Evolutionary conservation across 2,113 vertebrate species (phyloP).

Genomic region (Podarcis cretensis): DNA sequence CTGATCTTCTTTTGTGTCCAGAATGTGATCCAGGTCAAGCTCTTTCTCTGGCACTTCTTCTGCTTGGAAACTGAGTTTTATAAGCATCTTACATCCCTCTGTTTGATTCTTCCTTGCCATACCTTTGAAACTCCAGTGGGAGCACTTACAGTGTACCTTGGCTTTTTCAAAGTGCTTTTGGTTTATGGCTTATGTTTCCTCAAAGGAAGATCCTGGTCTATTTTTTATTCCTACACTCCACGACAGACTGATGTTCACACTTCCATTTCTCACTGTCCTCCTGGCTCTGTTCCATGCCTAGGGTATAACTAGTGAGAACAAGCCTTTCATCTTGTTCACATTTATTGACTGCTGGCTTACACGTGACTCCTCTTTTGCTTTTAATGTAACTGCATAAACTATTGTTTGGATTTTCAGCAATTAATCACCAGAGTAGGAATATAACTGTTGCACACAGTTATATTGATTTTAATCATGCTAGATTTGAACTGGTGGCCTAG

Average conservation of each 20-base stretch:
- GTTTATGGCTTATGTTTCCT: background rate
- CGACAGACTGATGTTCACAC: background rate
- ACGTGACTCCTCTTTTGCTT: background rate
- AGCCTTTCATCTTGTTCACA: constrained; percentile 3
- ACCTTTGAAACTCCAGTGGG: background rate
- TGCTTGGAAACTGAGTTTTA: background rate
- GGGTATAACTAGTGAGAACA: background rate
- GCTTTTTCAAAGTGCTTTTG: background rate
- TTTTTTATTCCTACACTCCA: background rate
- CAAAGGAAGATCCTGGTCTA: background rate
- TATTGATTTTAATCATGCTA: constrained; percentile 23
- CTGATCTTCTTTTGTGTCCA: background rate
- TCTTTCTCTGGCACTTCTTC: background rate
- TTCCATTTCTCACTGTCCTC: background rate
- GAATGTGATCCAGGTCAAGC: no score
- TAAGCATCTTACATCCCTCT: background rate
- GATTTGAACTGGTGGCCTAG: background rate
- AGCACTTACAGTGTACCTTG: background rate
- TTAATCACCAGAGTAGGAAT: constrained; percentile 8
- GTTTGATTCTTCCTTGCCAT: background rate
- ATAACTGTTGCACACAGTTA: background rate
- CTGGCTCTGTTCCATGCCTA: background rate
- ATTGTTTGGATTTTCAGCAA: constrained; percentile 8
- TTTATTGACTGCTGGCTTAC: background rate
- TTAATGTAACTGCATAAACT: constrained; percentile 14